Evolutionary conservation across 2,888 invertebrate genomes (phyloP).

Genomic region (Spisula subtruncata): DNA sequence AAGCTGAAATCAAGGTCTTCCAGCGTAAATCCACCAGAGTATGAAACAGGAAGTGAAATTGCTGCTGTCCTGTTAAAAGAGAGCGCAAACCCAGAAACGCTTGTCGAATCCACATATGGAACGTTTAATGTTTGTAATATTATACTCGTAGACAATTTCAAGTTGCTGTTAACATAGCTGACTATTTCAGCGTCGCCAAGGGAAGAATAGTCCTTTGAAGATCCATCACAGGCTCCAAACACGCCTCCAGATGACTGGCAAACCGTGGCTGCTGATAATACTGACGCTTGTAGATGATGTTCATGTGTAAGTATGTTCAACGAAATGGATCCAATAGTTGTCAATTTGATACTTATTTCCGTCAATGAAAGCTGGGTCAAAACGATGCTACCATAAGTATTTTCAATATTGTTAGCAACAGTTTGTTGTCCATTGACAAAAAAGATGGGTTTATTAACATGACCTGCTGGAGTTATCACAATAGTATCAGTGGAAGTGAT

Average conservation of each 20-base stretch:
- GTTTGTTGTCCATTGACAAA: constrained; percentile 61
- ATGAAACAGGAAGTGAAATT: constrained; percentile 61
- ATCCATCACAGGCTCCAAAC: constrained; percentile 69
- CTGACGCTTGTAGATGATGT: constrained; percentile 67
- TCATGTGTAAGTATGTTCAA: constrained; percentile 61
- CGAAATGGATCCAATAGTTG: constrained; percentile 54
- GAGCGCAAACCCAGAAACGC: constrained; percentile 74
- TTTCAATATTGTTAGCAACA: constrained; percentile 45
- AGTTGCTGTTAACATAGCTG: constrained; percentile 51
- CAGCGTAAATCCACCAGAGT: constrained; percentile 51
- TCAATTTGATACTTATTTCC: constrained; percentile 64
- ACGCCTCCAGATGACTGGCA: constrained; percentile 72
- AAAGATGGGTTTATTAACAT: constrained; percentile 63
- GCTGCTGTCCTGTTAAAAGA: constrained; percentile 76
- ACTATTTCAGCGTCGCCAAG: constrained; percentile 61
- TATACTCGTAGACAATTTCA: constrained; percentile 55
- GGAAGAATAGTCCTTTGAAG: constrained; percentile 59
- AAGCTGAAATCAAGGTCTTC: constrained; percentile 72
- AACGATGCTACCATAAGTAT: constrained; percentile 52
- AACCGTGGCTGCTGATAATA: constrained; percentile 57
- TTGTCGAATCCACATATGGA: constrained; percentile 37
- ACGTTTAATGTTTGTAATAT: constrained; percentile 65
- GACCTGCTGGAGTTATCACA: constrained; percentile 70
- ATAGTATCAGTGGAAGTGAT: constrained; percentile 58
- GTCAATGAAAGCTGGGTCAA: constrained; percentile 60